phyloP scores from a whole-genome alignment of 1,140 invertebrate species.

The Macrostomum lignano region DNA sequence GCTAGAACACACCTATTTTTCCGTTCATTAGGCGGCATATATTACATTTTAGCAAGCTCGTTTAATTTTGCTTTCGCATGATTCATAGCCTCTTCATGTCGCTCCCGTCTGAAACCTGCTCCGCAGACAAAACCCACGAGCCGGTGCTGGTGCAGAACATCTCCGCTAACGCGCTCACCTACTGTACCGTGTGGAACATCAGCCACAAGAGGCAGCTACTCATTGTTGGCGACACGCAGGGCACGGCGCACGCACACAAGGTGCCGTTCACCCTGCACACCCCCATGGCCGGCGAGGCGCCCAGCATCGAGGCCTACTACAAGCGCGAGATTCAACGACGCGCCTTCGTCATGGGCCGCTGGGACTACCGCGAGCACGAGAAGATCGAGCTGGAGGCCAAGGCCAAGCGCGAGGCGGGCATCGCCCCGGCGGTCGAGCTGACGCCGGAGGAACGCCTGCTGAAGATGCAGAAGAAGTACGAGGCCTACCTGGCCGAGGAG shows the following conservation, averaged over 20 bases:
- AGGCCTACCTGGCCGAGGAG: background rate
- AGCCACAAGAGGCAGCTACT: slow-evolving; percentile 9
- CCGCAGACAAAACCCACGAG: slow-evolving; percentile 29
- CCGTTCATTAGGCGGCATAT: no score
- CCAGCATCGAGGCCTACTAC: slow-evolving; percentile 19
- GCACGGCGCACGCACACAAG: slow-evolving; percentile 26
- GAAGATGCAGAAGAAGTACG: slow-evolving; percentile 10
- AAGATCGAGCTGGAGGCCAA: slow-evolving; percentile 20
- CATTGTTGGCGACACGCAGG: slow-evolving; percentile 23
- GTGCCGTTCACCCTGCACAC: no score
- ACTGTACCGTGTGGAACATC: slow-evolving; percentile 18
- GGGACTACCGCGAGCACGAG: slow-evolving; percentile 23
- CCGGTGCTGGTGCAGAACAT: slow-evolving; percentile 25
- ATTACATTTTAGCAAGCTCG: no score
- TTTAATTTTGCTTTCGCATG: no score
- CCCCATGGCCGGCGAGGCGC: no score
- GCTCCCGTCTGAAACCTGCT: no score
- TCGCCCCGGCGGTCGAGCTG: slow-evolving; percentile 15
- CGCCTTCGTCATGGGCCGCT: slow-evolving; percentile 18
- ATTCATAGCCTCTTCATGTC: no score
- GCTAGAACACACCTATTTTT: no score
- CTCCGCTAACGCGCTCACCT: slow-evolving; percentile 16
- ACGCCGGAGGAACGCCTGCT: slow-evolving; percentile 20
- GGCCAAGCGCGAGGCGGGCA: slow-evolving; percentile 19
- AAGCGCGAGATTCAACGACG: slow-evolving; percentile 23